Evolutionary conservation across 2,797 vertebrate genomes (phyloP).

Genomic region (Thaleichthys pacificus): DNA sequence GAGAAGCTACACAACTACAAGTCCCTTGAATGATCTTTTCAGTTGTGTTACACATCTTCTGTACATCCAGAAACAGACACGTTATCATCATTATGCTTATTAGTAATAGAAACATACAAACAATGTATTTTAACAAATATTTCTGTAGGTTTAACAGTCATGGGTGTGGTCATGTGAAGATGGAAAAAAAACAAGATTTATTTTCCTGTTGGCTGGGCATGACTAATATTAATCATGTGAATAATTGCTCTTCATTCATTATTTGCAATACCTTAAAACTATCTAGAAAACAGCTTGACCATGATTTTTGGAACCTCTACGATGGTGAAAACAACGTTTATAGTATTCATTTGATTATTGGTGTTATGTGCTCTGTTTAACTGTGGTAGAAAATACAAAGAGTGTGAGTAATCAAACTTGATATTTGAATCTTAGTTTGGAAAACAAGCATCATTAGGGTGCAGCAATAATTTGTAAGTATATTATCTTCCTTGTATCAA

Average conservation of each 20-base stretch:
- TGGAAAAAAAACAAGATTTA: not conserved
- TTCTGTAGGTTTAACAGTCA: slow-evolving; percentile 13
- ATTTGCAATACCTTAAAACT: no score
- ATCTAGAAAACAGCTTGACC: not conserved
- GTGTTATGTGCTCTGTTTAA: not conserved
- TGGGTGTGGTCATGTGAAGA: slow-evolving; percentile 1
- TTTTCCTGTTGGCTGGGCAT: not conserved
- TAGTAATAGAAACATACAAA: not conserved
- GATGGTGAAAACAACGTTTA: not conserved
- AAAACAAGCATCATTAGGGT: slow-evolving; percentile 2
- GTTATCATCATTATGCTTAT: not conserved
- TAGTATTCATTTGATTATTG: not conserved
- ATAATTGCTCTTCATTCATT: no score
- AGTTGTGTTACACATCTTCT: not conserved
- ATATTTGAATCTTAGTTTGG: slow-evolving; percentile 13
- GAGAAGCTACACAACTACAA: slow-evolving; percentile 7
- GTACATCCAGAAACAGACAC: not conserved
- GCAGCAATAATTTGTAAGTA: slow-evolving; percentile 1
- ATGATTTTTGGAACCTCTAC: not conserved
- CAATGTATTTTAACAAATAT: not conserved
- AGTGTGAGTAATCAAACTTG: slow-evolving; percentile 9
- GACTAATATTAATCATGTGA: not conserved
- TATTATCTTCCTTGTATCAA: not conserved
- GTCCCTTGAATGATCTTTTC: not conserved
- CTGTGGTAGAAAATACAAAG: not conserved